These are phyloP conservation scores for Pelecanus crispus DNA, from an alignment of 2,113 vertebrate genomes.

Conservation along the genomic window DNA sequence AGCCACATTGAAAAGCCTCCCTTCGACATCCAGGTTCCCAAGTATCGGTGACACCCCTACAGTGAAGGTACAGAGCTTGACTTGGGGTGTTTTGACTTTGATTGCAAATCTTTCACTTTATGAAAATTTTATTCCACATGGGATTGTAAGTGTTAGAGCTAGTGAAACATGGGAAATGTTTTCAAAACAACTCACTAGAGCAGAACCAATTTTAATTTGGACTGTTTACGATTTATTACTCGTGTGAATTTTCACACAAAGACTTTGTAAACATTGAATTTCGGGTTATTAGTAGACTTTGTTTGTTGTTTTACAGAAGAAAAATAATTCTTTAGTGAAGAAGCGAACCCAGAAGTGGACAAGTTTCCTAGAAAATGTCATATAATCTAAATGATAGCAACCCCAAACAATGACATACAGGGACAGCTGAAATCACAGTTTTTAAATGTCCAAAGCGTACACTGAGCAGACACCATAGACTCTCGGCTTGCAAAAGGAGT, in stretches of 20 bases:
- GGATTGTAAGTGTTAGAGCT: not conserved
- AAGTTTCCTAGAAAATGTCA: not conserved
- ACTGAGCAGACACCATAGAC: not conserved
- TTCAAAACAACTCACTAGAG: not conserved
- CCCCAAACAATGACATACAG: not conserved
- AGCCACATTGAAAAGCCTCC: not conserved
- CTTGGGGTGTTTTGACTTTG: not conserved
- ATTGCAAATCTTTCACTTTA: not conserved
- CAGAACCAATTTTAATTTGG: not conserved
- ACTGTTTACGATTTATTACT: not conserved
- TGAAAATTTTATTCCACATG: not conserved
- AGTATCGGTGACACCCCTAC: not conserved
- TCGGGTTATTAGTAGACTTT: not conserved
- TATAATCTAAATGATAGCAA: not conserved
- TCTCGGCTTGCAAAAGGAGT: not conserved
- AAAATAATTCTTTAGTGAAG: not conserved
- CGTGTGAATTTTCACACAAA: not conserved
- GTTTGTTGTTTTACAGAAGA: not conserved
- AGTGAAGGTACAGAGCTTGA: not conserved
- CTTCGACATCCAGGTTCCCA: not conserved
- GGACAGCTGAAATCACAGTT: not conserved
- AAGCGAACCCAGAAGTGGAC: not conserved
- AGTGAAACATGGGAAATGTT: not conserved
- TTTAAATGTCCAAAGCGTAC: not conserved
- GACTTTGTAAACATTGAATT: not conserved